These are phyloP conservation scores for Scaptomyza flava DNA, from an alignment of 2,888 invertebrate species.

Conservation along the genomic window DNA sequence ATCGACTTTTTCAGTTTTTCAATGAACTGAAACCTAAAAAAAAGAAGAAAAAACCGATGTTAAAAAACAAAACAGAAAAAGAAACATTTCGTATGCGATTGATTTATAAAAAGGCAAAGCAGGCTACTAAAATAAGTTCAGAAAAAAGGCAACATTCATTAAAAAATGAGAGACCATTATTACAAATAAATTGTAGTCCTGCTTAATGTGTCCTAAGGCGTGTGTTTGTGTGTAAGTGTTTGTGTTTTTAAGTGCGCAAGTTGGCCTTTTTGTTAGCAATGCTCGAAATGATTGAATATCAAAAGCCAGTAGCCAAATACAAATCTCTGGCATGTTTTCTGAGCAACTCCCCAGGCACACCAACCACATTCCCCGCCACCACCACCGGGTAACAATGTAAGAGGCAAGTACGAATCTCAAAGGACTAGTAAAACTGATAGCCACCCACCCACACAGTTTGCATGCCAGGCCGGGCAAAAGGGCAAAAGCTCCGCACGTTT, in stretches of 20 bases:
- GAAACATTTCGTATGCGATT: conserved; percentile 45
- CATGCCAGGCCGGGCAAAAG: conserved; percentile 29
- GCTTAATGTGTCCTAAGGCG: conserved; percentile 45
- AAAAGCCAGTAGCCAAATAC: conserved; percentile 71
- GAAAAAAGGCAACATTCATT: conserved; percentile 61
- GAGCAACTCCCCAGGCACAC: conserved; percentile 31
- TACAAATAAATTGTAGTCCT: conserved; percentile 68
- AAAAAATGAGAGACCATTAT: conserved; percentile 71
- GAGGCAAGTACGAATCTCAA: conserved; percentile 65
- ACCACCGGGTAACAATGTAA: conserved; percentile 31
- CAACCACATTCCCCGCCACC: neutral
- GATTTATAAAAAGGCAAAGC: conserved; percentile 47
- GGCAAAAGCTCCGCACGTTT: conserved; percentile 74
- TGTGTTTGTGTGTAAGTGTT: conserved; percentile 12
- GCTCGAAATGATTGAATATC: conserved; percentile 74
- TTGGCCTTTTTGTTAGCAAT: conserved; percentile 51
- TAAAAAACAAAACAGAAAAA: conserved; percentile 19
- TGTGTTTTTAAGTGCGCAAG: conserved; percentile 26
- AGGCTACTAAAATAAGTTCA: conserved; percentile 20
- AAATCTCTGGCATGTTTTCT: conserved; percentile 73
- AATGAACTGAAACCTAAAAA: conserved; percentile 42
- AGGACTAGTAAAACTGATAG: conserved; percentile 77
- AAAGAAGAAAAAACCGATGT: conserved; percentile 2
- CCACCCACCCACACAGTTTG: neutral
- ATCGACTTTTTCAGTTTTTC: conserved; percentile 33